These are phyloP conservation scores for Hirtodrosophila cameraria DNA, from an alignment of 2,888 invertebrate genomes.

Conservation along the genomic window DNA sequence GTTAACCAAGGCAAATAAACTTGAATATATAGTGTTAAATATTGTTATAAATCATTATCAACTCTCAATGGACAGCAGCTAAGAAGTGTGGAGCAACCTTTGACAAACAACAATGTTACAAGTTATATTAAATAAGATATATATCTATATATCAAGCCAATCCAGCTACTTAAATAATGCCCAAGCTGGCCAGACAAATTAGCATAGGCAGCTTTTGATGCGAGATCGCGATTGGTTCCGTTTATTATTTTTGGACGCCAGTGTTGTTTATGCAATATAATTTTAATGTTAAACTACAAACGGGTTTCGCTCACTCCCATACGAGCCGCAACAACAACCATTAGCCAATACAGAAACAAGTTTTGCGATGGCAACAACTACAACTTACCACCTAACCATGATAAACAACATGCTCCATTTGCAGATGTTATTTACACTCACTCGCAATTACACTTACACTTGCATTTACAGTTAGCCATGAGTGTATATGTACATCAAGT, in stretches of 20 bases:
- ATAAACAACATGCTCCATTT: conserved; percentile 58
- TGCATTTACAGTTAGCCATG: conserved; percentile 3
- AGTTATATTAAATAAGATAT: too few species aligned
- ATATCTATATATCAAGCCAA: too few species aligned
- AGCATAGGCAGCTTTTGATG: conserved; percentile 57
- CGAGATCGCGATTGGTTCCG: conserved; percentile 59
- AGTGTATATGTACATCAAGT: too few species aligned
- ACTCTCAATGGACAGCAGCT: conserved; percentile 48
- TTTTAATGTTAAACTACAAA: conserved; percentile 62
- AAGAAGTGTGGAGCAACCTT: conserved; percentile 1
- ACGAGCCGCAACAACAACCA: conserved; percentile 15
- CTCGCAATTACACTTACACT: conserved; percentile 28
- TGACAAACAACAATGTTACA: conserved; percentile 32
- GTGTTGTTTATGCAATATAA: conserved; percentile 67
- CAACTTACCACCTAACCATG: conserved; percentile 60
- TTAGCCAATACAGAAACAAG: conserved; percentile 68
- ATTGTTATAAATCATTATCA: conserved; percentile 53
- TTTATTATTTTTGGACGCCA: conserved; percentile 52
- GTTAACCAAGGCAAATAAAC: conserved; percentile 67
- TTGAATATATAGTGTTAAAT: conserved; percentile 43
- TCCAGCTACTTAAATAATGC: conserved; percentile 19
- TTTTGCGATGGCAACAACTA: conserved; percentile 27
- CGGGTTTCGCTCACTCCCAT: conserved; percentile 40
- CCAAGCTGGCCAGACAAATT: conserved; percentile 61
- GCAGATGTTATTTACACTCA: too few species aligned